These are phyloP conservation scores for Paralichthys olivaceus DNA, from an alignment of 2,113 vertebrate genomes.

Conservation along the genomic window DNA sequence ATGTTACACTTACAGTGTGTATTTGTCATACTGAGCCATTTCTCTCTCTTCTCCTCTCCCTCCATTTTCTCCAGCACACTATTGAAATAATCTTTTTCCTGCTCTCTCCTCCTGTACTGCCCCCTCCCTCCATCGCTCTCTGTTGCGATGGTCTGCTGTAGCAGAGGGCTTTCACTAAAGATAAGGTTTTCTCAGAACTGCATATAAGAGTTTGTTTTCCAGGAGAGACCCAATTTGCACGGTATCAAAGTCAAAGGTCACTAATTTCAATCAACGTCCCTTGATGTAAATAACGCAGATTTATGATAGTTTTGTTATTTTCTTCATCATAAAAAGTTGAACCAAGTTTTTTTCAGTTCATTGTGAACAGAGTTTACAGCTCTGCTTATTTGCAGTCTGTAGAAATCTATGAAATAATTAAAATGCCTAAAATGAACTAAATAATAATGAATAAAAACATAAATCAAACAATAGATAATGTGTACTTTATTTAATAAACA, in stretches of 20 bases:
- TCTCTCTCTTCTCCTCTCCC: constrained; percentile 14
- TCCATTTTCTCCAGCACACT: neutral
- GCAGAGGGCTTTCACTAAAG: constrained; percentile 29
- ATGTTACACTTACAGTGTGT: constrained; percentile 22
- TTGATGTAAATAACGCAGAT: constrained; percentile 5
- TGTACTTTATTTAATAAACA: neutral
- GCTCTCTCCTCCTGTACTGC: neutral
- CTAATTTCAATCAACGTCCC: constrained; percentile 26
- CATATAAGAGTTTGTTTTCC: constrained; percentile 5
- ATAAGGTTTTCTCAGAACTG: constrained; percentile 36
- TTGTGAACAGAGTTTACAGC: neutral
- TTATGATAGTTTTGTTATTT: neutral
- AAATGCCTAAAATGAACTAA: neutral
- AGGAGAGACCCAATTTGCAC: constrained; percentile 21
- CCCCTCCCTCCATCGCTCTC: neutral
- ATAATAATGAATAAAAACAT: neutral
- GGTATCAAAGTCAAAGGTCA: constrained; percentile 22
- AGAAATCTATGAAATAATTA: neutral
- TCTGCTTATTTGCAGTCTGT: neutral
- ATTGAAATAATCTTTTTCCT: neutral
- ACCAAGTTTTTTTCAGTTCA: neutral
- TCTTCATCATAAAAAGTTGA: neutral
- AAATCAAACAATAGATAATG: neutral
- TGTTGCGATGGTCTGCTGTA: constrained; percentile 36
- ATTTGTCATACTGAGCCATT: constrained; percentile 20